Percentiles rank a stretch among this genome's conserved stretches.
Conservation (phyloP, 2,888 invertebrate species). For the Synergus gifuensis region DNA sequence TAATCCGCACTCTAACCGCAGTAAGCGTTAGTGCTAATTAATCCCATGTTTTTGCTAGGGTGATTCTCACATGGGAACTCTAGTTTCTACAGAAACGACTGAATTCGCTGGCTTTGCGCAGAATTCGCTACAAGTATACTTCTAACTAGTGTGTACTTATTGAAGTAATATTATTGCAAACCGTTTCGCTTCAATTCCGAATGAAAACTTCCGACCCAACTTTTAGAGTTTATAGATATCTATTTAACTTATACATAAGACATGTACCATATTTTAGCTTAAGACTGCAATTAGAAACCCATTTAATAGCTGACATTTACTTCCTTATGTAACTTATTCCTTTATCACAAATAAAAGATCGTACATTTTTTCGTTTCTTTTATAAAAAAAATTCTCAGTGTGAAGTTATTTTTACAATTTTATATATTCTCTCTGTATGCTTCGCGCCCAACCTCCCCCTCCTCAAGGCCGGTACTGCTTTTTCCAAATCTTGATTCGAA, state of each 20-base stretch:
- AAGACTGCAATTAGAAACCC: not conserved
- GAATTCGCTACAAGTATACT: conserved; percentile 34
- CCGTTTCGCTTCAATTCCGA: not conserved
- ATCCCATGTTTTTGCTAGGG: conserved; percentile 59
- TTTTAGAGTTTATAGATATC: not conserved
- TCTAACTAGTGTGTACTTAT: conserved; percentile 40
- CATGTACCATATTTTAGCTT: not conserved
- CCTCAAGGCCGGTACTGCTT: too few relatives aligned
- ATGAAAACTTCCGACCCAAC: not conserved
- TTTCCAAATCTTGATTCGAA: too few relatives aligned
- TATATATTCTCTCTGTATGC: too few relatives aligned
- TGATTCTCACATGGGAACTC: conserved; percentile 55
- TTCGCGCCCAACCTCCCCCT: too few relatives aligned
- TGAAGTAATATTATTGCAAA: not conserved
- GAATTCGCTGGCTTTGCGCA: conserved; percentile 44
- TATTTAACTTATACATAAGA: not conserved
- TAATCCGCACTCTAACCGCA: conserved; percentile 59
- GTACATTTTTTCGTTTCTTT: not conserved
- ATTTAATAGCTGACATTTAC: not conserved
- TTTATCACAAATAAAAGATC: not conserved
- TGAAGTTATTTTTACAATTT: too few relatives aligned
- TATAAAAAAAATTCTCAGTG: not conserved
- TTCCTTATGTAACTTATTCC: not conserved
- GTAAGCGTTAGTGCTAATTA: conserved; percentile 62
- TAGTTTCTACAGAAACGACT: conserved; percentile 60